phyloP scores from a whole-genome alignment of 92 coral and sea anemone species.

The Palythoa grandiflora region DNA sequence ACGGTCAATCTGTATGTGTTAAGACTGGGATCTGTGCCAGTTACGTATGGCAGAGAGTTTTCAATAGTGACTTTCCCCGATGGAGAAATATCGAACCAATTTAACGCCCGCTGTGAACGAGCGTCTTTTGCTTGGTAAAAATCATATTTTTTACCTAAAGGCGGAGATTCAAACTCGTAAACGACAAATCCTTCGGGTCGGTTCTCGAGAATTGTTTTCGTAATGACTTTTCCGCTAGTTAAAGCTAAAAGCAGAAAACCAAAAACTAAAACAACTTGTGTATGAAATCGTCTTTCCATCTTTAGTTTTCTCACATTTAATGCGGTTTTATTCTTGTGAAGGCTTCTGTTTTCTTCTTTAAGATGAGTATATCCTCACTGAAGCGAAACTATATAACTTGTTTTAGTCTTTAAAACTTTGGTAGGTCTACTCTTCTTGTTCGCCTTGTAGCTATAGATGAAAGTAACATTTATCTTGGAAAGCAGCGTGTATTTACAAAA shows the following conservation, averaged over 20 bases:
- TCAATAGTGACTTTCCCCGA: slow-evolving; percentile 76
- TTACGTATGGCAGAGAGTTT: slow-evolving; percentile 64
- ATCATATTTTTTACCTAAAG: slow-evolving; percentile 65
- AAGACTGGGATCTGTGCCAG: slow-evolving; percentile 45
- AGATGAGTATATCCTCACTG: not conserved
- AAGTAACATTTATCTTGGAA: not conserved
- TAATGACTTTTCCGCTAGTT: slow-evolving; percentile 15
- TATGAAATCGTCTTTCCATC: not conserved
- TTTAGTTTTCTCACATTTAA: not conserved
- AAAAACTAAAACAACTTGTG: not conserved
- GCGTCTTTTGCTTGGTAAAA: slow-evolving; percentile 70
- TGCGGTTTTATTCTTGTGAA: not conserved
- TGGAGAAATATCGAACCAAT: slow-evolving; percentile 71
- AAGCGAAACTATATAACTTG: not conserved
- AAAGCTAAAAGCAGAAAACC: not conserved
- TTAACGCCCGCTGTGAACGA: slow-evolving; percentile 58
- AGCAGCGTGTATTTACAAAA: too few relatives aligned
- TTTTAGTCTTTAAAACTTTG: not conserved
- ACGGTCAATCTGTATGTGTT: slow-evolving; percentile 71
- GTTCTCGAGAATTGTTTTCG: slow-evolving; percentile 24
- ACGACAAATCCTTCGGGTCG: slow-evolving; percentile 51
- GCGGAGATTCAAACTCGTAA: slow-evolving; percentile 69
- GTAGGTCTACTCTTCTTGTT: not conserved
- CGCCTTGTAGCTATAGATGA: not conserved
- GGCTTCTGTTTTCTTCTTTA: not conserved